A percentile compares a stretch with the other conserved stretches of the same genome.
Conservation (phyloP, 2,113 vertebrate species). For the Phycodurus eques region DNA sequence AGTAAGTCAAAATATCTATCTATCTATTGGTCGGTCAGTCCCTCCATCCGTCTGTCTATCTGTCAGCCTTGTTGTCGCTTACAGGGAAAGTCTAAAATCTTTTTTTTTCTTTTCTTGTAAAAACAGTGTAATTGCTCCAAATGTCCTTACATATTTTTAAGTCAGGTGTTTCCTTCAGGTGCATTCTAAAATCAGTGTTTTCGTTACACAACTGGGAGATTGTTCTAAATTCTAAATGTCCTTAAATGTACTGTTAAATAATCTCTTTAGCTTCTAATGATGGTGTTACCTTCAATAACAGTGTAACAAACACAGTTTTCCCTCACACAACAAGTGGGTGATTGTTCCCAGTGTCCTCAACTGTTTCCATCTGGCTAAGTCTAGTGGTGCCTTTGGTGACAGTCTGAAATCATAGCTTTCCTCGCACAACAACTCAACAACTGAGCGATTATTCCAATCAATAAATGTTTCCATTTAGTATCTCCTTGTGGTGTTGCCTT, state of each 20-base stretch:
- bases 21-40: not conserved
- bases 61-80: too few relatives aligned
- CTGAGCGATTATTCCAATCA: too few relatives aligned
- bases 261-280: not conserved
- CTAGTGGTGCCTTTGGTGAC: not conserved
- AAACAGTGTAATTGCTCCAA: not conserved
- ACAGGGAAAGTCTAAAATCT: too few relatives aligned
- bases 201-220: not conserved
- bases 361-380: too few relatives aligned
- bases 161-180: not conserved
- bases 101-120: not conserved
- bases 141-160: not conserved
- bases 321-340: not conserved
- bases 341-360: not conserved
- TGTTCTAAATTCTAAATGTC: not conserved
- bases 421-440: not conserved
- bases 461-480: too few relatives aligned
- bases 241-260: not conserved
- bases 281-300: not conserved
- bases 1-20: slow-evolving; percentile 55
- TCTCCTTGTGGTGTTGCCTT: not conserved
- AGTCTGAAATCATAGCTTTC: not conserved
- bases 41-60: too few relatives aligned
- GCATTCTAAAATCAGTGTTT: not conserved
- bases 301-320: not conserved